Conservation (phyloP, 2,888 invertebrate species). For the Drosophila affinis region DNA sequence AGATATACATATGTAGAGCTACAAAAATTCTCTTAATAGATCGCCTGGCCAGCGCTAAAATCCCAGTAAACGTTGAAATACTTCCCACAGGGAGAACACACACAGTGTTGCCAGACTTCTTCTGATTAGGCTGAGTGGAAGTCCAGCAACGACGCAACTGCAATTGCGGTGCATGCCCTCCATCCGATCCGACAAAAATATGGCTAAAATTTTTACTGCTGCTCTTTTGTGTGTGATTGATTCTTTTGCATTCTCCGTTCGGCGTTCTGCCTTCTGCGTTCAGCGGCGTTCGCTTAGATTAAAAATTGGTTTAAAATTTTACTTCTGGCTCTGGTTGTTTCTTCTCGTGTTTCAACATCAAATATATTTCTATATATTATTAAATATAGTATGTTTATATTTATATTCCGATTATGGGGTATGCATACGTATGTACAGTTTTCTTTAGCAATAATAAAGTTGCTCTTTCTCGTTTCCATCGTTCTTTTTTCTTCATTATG, state of each 20-base stretch:
- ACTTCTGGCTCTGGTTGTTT: constrained; percentile 14
- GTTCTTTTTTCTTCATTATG: constrained; percentile 2
- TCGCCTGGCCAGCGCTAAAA: not conserved
- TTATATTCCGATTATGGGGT: constrained; percentile 49
- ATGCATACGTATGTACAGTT: constrained; percentile 65
- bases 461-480: constrained; percentile 16
- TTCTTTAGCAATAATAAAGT: constrained; percentile 62
- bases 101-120: not conserved
- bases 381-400: constrained; percentile 45
- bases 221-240: constrained; percentile 2
- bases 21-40: not conserved
- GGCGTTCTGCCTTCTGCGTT: too few relatives aligned
- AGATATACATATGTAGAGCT: not conserved
- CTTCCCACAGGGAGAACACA: not conserved
- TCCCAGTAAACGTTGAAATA: not conserved
- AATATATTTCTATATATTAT: constrained; percentile 63
- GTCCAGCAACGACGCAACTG: not conserved
- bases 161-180: not conserved
- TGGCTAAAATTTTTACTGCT: constrained; percentile 16
- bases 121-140: not conserved
- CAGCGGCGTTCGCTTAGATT: not conserved
- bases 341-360: constrained; percentile 55
- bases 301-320: not conserved
- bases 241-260: not conserved
- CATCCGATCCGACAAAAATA: constrained; percentile 9